Percentiles rank a stretch among this genome's conserved stretches.
phyloP scores from a whole-genome alignment of 2,888 invertebrate genomes.

The Tetanocera ferruginea region DNA sequence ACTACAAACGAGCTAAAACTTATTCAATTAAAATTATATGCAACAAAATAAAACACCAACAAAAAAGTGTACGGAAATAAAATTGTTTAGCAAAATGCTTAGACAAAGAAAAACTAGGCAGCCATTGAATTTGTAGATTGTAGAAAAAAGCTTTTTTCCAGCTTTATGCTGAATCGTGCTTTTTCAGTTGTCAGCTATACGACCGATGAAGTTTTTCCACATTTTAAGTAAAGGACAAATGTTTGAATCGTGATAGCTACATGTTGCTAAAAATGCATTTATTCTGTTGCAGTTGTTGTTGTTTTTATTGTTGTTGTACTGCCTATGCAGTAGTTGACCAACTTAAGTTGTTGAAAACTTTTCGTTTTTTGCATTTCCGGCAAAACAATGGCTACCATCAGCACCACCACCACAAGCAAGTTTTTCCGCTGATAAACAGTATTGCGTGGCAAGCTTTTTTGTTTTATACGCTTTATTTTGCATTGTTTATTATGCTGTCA shows the following conservation, averaged over 20 bases:
- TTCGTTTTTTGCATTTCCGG: background rate
- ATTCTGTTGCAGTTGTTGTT: background rate
- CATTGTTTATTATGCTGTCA: conserved; percentile 15
- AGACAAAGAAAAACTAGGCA: background rate
- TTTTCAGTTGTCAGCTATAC: background rate
- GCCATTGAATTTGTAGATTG: background rate
- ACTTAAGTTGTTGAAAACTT: background rate
- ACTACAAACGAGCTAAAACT: conserved; percentile 2
- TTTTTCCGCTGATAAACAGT: no score
- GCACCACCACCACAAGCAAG: no score
- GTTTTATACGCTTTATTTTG: background rate
- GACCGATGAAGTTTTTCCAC: background rate
- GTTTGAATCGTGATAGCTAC: background rate
- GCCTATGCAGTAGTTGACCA: background rate
- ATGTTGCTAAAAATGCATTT: background rate
- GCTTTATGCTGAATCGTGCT: background rate
- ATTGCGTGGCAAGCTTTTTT: no score
- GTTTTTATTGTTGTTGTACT: background rate
- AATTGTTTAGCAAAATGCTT: conserved; percentile 10
- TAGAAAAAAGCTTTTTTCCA: no score
- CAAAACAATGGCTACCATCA: no score
- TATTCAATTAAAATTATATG: conserved; percentile 14
- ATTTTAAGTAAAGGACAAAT: background rate
- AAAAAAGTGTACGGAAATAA: conserved; percentile 1
- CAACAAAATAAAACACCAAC: background rate